Conservation (phyloP, 2,113 vertebrate genomes). For the Todiramphus chloris region DNA sequence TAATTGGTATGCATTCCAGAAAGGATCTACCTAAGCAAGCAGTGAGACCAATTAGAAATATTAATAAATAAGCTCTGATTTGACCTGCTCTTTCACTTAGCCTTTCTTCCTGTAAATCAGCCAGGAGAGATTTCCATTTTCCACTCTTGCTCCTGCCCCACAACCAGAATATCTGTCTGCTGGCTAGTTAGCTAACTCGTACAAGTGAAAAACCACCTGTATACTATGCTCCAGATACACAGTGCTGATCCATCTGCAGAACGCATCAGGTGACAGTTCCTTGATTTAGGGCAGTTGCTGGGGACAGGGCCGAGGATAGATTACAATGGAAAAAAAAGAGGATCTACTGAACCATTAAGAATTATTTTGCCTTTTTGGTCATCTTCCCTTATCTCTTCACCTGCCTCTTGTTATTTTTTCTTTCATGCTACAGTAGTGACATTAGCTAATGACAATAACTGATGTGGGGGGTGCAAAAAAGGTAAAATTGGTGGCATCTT, state of each 20-base stretch:
- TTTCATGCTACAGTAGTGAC: background rate
- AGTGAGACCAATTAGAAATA: background rate
- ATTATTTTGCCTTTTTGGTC: background rate
- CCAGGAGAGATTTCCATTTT: conserved; percentile 6
- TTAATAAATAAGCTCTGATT: background rate
- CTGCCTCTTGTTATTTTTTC: background rate
- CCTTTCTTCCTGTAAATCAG: background rate
- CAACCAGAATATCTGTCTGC: conserved; percentile 19
- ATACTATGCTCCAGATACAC: background rate
- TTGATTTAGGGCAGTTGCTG: conserved; percentile 36
- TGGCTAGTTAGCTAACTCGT: background rate
- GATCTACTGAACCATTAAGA: background rate
- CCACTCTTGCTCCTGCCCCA: background rate
- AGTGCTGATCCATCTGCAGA: conserved; percentile 35
- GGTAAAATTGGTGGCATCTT: background rate
- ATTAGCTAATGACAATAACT: background rate
- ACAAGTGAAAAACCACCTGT: conserved; percentile 56
- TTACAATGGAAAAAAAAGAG: background rate
- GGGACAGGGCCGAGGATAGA: background rate
- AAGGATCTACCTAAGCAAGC: background rate
- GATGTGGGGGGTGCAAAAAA: background rate
- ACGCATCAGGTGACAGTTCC: conserved; percentile 45
- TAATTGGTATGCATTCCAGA: background rate
- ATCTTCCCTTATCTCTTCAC: background rate
- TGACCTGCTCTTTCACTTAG: background rate